phyloP scores from a whole-genome alignment of 2,888 invertebrate genomes.

The Aproaerema taeniolella region DNA sequence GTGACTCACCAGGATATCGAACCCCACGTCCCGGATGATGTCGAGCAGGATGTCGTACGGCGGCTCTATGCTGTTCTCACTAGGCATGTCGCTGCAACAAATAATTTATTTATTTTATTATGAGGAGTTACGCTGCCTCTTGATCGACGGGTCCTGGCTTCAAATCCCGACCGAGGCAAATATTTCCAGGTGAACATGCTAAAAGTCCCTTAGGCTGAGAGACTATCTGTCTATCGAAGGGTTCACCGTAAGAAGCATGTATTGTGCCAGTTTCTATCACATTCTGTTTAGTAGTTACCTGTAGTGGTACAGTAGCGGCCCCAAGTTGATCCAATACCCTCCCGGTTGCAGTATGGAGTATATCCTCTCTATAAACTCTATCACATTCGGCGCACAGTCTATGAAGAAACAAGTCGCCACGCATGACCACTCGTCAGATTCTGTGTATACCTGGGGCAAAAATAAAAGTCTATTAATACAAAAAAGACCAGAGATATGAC shows the following conservation, averaged over 20 bases:
- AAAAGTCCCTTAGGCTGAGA: too few species aligned
- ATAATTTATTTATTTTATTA: neutral
- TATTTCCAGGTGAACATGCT: too few species aligned
- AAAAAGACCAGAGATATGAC: too few species aligned
- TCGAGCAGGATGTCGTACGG: constrained; percentile 89
- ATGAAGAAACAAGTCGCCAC: constrained; percentile 98
- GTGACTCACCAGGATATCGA: constrained; percentile 81
- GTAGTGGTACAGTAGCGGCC: constrained; percentile 94
- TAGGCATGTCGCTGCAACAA: constrained; percentile 84
- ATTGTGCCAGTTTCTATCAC: too few species aligned
- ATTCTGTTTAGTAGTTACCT: too few species aligned
- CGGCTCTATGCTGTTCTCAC: constrained; percentile 94
- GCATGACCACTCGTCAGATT: constrained; percentile 88
- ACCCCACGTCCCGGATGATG: constrained; percentile 90
- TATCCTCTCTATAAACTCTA: constrained; percentile 96
- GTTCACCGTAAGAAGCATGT: too few species aligned
- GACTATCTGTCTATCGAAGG: too few species aligned
- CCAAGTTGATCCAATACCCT: constrained; percentile 92
- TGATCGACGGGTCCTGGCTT: too few species aligned
- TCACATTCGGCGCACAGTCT: constrained; percentile 97
- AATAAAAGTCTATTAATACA: too few species aligned
- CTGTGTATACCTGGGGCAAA: constrained; percentile 80
- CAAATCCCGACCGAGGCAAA: too few species aligned
- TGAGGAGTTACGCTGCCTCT: too few species aligned
- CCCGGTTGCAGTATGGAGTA: constrained; percentile 93